Evolutionary conservation across 2,888 invertebrate species (phyloP).

Genomic region (Oxyscelio sp.): DNA sequence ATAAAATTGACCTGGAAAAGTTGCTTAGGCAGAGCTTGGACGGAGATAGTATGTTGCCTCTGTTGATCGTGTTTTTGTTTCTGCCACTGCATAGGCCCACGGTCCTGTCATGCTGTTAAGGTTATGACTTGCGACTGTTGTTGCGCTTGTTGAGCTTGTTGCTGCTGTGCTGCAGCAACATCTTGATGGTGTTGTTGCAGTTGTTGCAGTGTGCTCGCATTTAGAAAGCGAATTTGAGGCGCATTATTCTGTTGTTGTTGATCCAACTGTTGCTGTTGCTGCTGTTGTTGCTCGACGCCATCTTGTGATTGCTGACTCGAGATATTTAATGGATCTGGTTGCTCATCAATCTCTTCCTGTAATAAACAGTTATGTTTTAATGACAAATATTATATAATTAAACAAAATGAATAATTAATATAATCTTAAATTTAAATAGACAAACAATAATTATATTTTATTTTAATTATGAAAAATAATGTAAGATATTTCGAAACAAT

Average conservation of each 20-base stretch:
- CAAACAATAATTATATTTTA: no score
- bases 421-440: no score
- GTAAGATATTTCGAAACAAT: no score
- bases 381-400: no score
- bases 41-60: constrained; percentile 87
- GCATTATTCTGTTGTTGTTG: constrained; percentile 80
- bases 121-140: constrained; percentile 89
- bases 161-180: constrained; percentile 87
- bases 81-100: constrained; percentile 88
- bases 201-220: constrained; percentile 87
- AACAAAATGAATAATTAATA: no score
- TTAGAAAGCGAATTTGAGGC: constrained; percentile 86
- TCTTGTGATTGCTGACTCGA: constrained; percentile 79
- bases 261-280: constrained; percentile 82
- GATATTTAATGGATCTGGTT: constrained; percentile 82
- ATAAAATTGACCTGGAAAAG: constrained; percentile 90
- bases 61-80: constrained; percentile 87
- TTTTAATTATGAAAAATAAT: no score
- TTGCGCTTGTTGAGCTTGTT: constrained; percentile 87
- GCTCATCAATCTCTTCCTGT: constrained; percentile 87
- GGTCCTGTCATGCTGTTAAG: constrained; percentile 89
- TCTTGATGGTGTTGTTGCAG: constrained; percentile 85
- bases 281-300: constrained; percentile 82
- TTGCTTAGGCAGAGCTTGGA: constrained; percentile 89
- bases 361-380: constrained; percentile 16